Percentiles rank a stretch among this genome's conserved stretches.
Conservation (phyloP, 2,888 invertebrate genomes). For the Hirtodrosophila trivittata region DNA sequence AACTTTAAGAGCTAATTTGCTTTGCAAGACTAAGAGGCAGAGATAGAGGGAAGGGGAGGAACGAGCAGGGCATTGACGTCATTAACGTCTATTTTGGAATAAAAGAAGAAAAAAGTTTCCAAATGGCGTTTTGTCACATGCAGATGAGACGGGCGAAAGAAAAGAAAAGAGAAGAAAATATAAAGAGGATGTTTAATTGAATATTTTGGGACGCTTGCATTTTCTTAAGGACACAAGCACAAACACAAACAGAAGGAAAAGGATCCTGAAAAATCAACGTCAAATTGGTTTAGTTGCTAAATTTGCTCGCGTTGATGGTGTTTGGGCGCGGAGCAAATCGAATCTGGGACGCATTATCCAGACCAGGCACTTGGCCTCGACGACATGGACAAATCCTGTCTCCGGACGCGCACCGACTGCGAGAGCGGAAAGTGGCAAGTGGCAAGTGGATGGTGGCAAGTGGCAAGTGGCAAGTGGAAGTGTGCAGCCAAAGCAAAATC, state of each 20-base stretch:
- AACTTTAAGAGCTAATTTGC: constrained; percentile 65
- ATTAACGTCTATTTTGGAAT: constrained; percentile 57
- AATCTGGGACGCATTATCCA: constrained; percentile 56
- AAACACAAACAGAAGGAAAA: constrained; percentile 25
- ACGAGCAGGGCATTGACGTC: constrained; percentile 64
- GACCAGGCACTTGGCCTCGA: constrained; percentile 57
- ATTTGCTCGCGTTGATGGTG: constrained; percentile 44
- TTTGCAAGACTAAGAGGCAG: constrained; percentile 39
- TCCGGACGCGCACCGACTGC: background rate
- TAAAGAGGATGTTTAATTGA: constrained; percentile 61
- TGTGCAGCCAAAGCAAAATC: constrained; percentile 68
- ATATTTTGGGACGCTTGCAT: constrained; percentile 63
- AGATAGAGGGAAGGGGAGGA: constrained; percentile 1
- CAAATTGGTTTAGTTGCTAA: constrained; percentile 68
- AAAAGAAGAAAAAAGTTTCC: constrained; percentile 51
- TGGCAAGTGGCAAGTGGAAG: constrained; percentile 13
- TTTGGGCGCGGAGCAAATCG: constrained; percentile 57
- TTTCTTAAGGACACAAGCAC: constrained; percentile 44
- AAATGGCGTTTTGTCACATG: constrained; percentile 73
- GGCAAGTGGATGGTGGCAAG: background rate
- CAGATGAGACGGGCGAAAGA: constrained; percentile 35
- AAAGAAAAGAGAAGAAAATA: constrained; percentile 6
- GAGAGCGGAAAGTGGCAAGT: no score
- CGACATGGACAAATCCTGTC: background rate
- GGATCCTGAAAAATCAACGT: constrained; percentile 50